phyloP scores from a whole-genome alignment of 2,797 vertebrate genomes.

The Chloroceryle inda region DNA sequence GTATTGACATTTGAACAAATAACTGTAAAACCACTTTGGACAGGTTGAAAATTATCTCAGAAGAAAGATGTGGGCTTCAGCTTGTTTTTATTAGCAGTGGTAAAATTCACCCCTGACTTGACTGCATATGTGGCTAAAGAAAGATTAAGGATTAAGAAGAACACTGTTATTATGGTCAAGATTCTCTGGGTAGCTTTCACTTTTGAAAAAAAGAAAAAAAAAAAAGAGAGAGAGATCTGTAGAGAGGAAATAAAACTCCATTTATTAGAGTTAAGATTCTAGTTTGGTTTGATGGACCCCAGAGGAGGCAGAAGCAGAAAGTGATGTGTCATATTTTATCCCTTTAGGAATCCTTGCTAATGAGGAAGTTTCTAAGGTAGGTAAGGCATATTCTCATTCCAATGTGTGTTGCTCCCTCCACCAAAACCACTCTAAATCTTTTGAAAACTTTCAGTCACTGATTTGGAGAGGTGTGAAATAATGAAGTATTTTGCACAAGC shows the following conservation, averaged over 20 bases:
- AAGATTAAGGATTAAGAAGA: neutral
- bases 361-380: neutral
- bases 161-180: neutral
- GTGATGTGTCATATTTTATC: neutral
- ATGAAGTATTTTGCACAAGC: neutral
- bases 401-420: neutral
- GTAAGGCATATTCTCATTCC: neutral
- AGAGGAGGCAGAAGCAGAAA: neutral
- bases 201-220: neutral
- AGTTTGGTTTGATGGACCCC: neutral
- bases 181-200: neutral
- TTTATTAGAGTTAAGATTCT: neutral
- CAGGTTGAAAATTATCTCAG: slow-evolving; percentile 12
- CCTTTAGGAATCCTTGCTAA: slow-evolving; percentile 32
- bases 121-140: neutral
- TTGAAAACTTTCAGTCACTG: neutral
- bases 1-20: slow-evolving; percentile 13
- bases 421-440: slow-evolving; percentile 3
- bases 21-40: slow-evolving; percentile 7
- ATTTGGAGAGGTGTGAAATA: neutral
- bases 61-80: neutral
- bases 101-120: slow-evolving; percentile 20
- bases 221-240: neutral
- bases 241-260: neutral
- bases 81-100: neutral